A percentile compares a stretch with the other conserved stretches of the same genome.
phyloP scores from a whole-genome alignment of 1,140 invertebrate genomes.

The Drepana arcuata region DNA sequence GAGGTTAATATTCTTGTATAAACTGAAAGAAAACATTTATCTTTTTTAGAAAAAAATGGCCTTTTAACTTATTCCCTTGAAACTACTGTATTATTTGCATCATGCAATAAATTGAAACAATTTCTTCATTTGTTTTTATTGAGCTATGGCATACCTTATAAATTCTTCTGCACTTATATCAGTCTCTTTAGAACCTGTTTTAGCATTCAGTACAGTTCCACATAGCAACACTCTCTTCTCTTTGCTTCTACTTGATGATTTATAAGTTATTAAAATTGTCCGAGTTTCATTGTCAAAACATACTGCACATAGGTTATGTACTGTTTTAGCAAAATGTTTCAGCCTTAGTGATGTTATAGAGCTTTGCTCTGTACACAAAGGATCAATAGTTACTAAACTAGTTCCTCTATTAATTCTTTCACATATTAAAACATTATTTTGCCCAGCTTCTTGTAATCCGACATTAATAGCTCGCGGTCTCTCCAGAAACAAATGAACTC shows the following conservation, averaged over 20 bases:
- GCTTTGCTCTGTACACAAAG: slow-evolving; percentile 22
- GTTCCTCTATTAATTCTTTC: slow-evolving; percentile 14
- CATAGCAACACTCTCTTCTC: slow-evolving; percentile 44
- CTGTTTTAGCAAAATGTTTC: slow-evolving; percentile 44
- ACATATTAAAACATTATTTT: slow-evolving; percentile 27
- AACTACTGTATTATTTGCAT: too few species aligned
- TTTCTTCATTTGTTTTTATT: too few species aligned
- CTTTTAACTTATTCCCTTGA: too few species aligned
- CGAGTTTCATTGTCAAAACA: slow-evolving; percentile 21
- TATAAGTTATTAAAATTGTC: too few species aligned
- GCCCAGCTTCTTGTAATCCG: slow-evolving; percentile 27
- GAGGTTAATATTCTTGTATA: too few species aligned
- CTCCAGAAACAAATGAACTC: slow-evolving; percentile 41
- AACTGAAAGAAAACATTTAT: too few species aligned
- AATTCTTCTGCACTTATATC: slow-evolving; percentile 51
- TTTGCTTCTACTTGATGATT: slow-evolving; percentile 44
- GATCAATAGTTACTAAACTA: slow-evolving; percentile 22
- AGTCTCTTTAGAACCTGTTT: slow-evolving; percentile 62
- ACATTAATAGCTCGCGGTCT: slow-evolving; percentile 27
- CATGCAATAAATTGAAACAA: too few species aligned
- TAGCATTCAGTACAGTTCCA: slow-evolving; percentile 64
- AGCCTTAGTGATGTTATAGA: slow-evolving; percentile 41
- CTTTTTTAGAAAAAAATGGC: too few species aligned
- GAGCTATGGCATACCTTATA: slow-evolving; percentile 52
- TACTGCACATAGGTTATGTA: slow-evolving; percentile 46